A percentile compares a stretch with the other conserved stretches of the same genome.
phyloP scores from a whole-genome alignment of 2,797 vertebrate genomes.

The Rhincodon typus region DNA sequence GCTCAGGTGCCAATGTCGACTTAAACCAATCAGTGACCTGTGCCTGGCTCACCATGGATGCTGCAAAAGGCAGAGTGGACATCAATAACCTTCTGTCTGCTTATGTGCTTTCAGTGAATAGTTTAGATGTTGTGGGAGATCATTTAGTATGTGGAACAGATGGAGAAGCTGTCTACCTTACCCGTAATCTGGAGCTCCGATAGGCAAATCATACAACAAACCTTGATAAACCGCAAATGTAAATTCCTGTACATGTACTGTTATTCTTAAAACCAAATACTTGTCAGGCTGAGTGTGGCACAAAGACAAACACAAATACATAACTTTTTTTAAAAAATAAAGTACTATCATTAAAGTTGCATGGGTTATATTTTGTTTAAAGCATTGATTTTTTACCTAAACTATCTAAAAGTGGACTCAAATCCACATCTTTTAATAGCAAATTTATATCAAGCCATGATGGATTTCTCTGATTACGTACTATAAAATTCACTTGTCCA shows the following conservation, averaged over 20 bases:
- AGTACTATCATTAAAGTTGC: background rate
- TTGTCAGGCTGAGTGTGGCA: background rate
- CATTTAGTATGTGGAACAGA: constrained; percentile 91
- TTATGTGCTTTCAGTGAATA: constrained; percentile 88
- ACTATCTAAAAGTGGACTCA: background rate
- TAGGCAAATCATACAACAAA: background rate
- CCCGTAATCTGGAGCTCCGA: constrained; percentile 66
- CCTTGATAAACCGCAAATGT: background rate
- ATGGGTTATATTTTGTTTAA: background rate
- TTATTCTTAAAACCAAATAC: background rate
- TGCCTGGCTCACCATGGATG: constrained; percentile 82
- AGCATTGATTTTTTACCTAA: background rate
- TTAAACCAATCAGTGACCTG: constrained; percentile 72
- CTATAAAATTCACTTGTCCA: background rate
- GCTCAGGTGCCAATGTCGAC: constrained; percentile 58
- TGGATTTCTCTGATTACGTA: background rate
- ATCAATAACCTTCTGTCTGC: constrained; percentile 85
- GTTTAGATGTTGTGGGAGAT: constrained; percentile 82
- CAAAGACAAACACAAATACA: background rate
- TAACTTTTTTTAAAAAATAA: background rate
- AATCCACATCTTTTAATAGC: background rate
- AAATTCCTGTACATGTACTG: constrained; percentile 15
- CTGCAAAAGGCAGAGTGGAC: constrained; percentile 81
- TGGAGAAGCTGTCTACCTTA: constrained; percentile 86
- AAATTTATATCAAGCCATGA: background rate